Base-by-base conservation (phyloP, 2,888 invertebrate genomes). In the Agonopterix heracliana region DNA sequence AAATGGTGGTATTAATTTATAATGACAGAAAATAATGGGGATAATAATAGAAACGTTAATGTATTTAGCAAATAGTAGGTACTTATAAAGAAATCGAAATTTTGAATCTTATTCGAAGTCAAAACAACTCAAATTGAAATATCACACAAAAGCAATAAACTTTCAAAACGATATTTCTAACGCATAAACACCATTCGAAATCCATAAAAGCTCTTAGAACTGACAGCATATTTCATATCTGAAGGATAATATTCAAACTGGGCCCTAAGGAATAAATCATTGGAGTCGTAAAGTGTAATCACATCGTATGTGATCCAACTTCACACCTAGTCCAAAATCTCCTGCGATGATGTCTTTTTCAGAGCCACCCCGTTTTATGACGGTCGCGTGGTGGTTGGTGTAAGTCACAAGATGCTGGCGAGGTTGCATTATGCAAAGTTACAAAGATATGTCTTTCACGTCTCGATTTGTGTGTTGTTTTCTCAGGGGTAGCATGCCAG, bases 251-350 rank as follows among this genome's bases (percentile, higher is more conserved):
- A 50, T 42, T 50, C 51, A 53, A 57, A 55, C 54, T 54, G 51
- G 56, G 17, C 54, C 53, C 54, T 48, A 54, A 57, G 61, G 61
- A 61, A 63, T 72, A 71, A 70, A 77, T 79, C 74, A 74, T 66
- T 58, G 56, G 42, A 52, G 52, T 68, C 79, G 69, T 84, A 81
- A 84, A 83, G 66, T 56, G 60, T 67, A 69, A 78, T 78, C 71
- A 69, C 68, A 61, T 56, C 61, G 53, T 62, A 61, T 61, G 74
- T 68, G 75, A 78, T 79, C 74, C 67, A 63, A 69, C 69, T 81
- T 85, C 78, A 71, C 84, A 82, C 83, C 75, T 79, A 70, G 73
- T 71, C 71, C 66, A 56, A 69, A 74, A 77, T 76, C 75, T 68
- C 70, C 66, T 60, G 61, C 57, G 57, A 66, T 68, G 74, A 79